Evolutionary conservation across 2,888 invertebrate species (phyloP), one percentile per base, ranked within the genome.

Genomic region (Lochmaea crataegi): DNA sequence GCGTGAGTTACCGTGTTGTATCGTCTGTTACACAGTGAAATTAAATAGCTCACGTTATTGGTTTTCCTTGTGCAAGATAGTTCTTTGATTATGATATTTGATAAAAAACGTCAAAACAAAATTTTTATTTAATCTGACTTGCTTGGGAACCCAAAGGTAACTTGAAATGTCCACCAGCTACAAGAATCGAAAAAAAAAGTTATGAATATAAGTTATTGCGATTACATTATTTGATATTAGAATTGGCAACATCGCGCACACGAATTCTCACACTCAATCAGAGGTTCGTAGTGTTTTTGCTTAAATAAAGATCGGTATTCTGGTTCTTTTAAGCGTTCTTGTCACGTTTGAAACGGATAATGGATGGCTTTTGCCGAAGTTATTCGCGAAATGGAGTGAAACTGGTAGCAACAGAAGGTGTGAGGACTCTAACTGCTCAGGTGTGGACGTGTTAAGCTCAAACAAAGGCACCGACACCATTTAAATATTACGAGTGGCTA

Each of bases 381-480:
- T 81, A 83, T 84, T 83, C 82, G 79, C 77, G 81, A 83, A 81
- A 81, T 78, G 81, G 78, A 81, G 82, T 80, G 82, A 82, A 83
- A 81, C 83, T 82, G 83, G 83, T 84, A 83, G 84, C 83, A 72
- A n/a, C 80, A 58, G 77, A 81, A 84, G 83, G 84, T 84, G 84
- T 83, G 82, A 83, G 82, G 81, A 81, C 78, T 82, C 80, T 79
- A 82, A 81, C 83, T 79, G 80, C 79, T 83, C 80, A 83, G 83
- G 83, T 83, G 83, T 82, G 82, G 83, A 82, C 82, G 79, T 82
- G 82, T 83, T 76, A 75, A 76, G 66, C 70, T 75, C 70, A 71
- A 80, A 79, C 80, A 80, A 82, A 81, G 80, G 74, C 60, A 72
- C 81, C 81, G 82, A 78, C 80, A 72, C 42, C 69, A 72, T 71